These are phyloP conservation scores for Drepana arcuata DNA, from an alignment of 1,140 invertebrate genomes.

Conservation along the genomic window DNA sequence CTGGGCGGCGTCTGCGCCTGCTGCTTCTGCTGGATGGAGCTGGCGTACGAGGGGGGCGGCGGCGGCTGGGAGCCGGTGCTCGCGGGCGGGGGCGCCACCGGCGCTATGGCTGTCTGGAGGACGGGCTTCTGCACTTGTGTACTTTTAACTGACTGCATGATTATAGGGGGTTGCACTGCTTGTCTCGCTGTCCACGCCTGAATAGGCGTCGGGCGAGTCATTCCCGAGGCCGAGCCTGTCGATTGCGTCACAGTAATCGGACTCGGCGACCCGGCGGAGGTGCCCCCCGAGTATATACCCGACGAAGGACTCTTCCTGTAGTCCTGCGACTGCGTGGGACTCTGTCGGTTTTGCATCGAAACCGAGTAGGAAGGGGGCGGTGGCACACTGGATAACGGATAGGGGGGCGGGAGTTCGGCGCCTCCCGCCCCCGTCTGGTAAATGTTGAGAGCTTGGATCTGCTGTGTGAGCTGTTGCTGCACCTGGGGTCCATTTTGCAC, in stretches of 20 bases:
- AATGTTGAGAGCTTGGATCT: constrained; percentile 88
- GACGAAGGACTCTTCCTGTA: constrained; percentile 84
- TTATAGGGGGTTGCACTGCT: constrained; percentile 91
- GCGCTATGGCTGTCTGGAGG: constrained; percentile 93
- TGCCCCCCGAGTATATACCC: constrained; percentile 85
- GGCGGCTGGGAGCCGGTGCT: constrained; percentile 75
- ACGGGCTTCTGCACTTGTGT: constrained; percentile 95
- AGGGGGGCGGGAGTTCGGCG: constrained; percentile 84
- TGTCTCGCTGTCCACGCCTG: constrained; percentile 85
- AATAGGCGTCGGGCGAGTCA: constrained; percentile 81
- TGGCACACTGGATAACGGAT: constrained; percentile 78
- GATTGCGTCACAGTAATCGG: constrained; percentile 81
- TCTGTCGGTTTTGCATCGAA: constrained; percentile 88
- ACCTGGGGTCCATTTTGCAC: constrained; percentile 86
- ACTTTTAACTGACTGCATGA: constrained; percentile 96
- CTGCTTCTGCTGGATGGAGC: constrained; percentile 84
- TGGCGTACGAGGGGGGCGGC: constrained; percentile 85
- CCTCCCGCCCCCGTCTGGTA: constrained; percentile 78
- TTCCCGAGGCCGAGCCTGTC: constrained; percentile 72
- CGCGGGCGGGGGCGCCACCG: constrained; percentile 79
- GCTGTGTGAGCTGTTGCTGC: constrained; percentile 88
- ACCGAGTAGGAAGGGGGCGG: constrained; percentile 88
- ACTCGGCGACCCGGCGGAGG: constrained; percentile 85
- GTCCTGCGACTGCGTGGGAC: constrained; percentile 86
- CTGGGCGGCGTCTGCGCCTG: constrained; percentile 67